Evolutionary conservation across 2,113 vertebrate genomes (phyloP).

Genomic region (Neofelis nebulosa): DNA sequence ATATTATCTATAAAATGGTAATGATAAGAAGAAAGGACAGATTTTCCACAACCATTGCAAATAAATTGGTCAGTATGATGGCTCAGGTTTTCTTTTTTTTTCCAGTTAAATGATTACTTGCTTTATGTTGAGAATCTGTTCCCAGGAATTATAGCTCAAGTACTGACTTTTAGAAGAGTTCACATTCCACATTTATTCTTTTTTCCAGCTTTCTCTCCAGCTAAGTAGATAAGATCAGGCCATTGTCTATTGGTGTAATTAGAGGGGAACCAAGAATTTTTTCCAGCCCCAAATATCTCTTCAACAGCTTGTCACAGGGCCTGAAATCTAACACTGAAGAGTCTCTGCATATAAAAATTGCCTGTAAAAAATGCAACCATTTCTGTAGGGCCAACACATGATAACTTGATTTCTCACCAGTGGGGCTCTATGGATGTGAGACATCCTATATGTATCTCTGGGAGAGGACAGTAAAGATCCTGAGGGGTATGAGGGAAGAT

Average conservation of each 20-base stretch:
- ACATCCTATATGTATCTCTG: background rate
- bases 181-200: background rate
- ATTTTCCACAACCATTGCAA: background rate
- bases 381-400: background rate
- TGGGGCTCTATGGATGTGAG: background rate
- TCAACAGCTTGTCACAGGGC: background rate
- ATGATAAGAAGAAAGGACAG: background rate
- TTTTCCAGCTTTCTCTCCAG: background rate
- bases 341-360: background rate
- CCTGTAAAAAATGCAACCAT: background rate
- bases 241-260: background rate
- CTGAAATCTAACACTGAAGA: background rate
- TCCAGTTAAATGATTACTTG: background rate
- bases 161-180: conserved; percentile 16
- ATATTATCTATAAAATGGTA: background rate
- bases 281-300: background rate
- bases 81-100: background rate
- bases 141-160: background rate
- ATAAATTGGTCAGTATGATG: background rate
- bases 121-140: background rate
- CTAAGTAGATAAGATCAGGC: background rate
- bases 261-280: background rate
- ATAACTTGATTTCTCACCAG: background rate
- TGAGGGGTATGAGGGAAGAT: background rate
- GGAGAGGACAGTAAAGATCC: background rate